These are phyloP conservation scores for Eciton burchellii DNA, from an alignment of 1,140 invertebrate genomes.

Conservation along the genomic window DNA sequence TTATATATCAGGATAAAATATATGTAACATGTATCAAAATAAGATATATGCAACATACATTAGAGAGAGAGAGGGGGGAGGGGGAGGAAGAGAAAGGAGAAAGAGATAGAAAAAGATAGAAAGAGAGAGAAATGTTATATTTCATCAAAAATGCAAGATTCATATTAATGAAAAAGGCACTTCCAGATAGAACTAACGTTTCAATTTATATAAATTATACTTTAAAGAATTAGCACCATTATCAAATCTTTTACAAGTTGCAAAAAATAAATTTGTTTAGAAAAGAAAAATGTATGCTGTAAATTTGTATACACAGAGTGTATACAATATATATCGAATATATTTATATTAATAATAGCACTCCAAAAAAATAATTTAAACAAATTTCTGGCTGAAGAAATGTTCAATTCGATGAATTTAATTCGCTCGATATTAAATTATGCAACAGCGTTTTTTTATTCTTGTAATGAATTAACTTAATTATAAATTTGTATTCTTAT, in stretches of 20 bases:
- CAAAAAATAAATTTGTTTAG: constrained; percentile 20
- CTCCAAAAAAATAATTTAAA: neutral
- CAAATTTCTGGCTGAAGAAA: neutral
- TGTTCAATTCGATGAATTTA: neutral
- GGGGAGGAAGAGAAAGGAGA: too few relatives aligned
- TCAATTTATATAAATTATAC: constrained; percentile 22
- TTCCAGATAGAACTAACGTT: constrained; percentile 16
- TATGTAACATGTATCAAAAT: neutral
- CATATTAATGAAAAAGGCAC: constrained; percentile 41
- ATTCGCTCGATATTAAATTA: neutral
- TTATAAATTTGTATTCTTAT: constrained; percentile 1
- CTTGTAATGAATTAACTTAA: neutral
- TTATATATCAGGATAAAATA: neutral
- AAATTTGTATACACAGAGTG: constrained; percentile 23
- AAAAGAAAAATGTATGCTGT: constrained; percentile 1
- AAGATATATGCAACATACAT: too few relatives aligned
- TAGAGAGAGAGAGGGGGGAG: too few relatives aligned
- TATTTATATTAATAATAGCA: constrained; percentile 15
- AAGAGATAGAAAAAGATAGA: too few relatives aligned
- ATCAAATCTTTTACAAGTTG: constrained; percentile 2
- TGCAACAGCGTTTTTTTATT: neutral
- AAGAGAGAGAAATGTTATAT: neutral
- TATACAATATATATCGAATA: constrained; percentile 33
- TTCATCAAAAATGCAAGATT: constrained; percentile 16
- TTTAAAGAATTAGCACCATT: neutral